Evolutionary conservation across 2,888 invertebrate species (phyloP), one percentile per base, ranked within the genome.

Genomic region (Meloe dianella): DNA sequence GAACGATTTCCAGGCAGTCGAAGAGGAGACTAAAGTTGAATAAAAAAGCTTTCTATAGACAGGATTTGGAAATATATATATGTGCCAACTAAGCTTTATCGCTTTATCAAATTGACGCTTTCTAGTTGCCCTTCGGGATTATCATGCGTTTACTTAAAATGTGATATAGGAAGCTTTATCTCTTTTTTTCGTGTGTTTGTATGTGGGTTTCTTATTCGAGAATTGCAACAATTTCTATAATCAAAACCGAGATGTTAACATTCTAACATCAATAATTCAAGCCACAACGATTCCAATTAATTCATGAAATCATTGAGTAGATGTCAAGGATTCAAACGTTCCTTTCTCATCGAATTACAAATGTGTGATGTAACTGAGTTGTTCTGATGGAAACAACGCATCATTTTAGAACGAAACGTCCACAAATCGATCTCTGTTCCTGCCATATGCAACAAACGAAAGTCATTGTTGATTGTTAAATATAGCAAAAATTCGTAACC

Each of bases 341-440:
- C 51, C 54, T 54, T 54, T 54, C 54, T 54, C 54, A 20, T 24
- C 24, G 24, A 24, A 54, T 54, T 24, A 12, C 24, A 54, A 54
- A 24, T 54, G 10, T 24, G 14, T 51, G 47, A 51, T 51, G 47
- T 5, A 51, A 51, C 22, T 51, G 20, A 20, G 8, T 47, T 9
- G 47, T 17, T 47, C 20, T 47, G 20, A 10, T 47, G 9, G 47
- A 47, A 20, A 47, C 9, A 47, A 9, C 20, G n/a, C 41, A 35
- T 41, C 41, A 17, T 41, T n/a, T 47, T 47, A 47, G 3, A 9
- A 47, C 3, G 9, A 47, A 47, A 4, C 24, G 22, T 22, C 24
- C 5, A 4, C 2, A 41, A 41, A 17, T 3, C 17, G 17, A 41
- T n/a, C n/a, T n/a, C n/a, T 41, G 27, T 27, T 14, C 35, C 9